Base-by-base conservation (phyloP, 2,113 vertebrate species). In the Daphoenositta chrysoptera region DNA sequence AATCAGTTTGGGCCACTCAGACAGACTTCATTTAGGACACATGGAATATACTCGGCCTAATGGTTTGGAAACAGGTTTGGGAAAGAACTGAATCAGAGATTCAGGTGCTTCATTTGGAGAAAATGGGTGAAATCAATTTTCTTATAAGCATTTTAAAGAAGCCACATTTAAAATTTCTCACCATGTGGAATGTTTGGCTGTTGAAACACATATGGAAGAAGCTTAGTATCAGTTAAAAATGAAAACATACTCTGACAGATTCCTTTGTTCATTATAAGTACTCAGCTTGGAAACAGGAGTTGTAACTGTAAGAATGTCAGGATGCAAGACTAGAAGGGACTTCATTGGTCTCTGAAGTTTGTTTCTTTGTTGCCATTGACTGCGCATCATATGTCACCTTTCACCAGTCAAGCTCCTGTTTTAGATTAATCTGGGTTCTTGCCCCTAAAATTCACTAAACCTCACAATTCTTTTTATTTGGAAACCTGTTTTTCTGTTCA, bases 381-480 rank as follows among this genome's bases (percentile, higher is more conserved):
- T 60, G 6, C 0, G 0, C 10, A 16, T 66, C 9, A 7, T 33
- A 24, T 37, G 37, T 65, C 1, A 1, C 19, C 26, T 91, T 83
- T 48, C 3, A 68, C 12, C 16, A 71, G 24, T 37, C 22, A 53
- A 53, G 39, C 15, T 80, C 18, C 33, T 68, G 30, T 71, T 71
- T 35, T 76, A 75, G 23, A 37, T 56, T 58, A n/a, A 44, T 76
- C 68, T 53, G 26, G 1, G 27, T 83, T 86, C 57, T 80, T 79
- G 57, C 9, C 5, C 21, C 30, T 51, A 48, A 71, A 89, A 27
- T 56, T 83, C 42, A 73, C 11, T 17, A 11, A 50, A 82, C 11
- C 13, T 83, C 27, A 20, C 16, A 30, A 17, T 86, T 91, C n/a
- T 75, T 83, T 28, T 4, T 72, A 22, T 35, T 68, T 83, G 35